Base-by-base conservation (phyloP, 1,140 invertebrate genomes). In the Nephila pilipes region DNA sequence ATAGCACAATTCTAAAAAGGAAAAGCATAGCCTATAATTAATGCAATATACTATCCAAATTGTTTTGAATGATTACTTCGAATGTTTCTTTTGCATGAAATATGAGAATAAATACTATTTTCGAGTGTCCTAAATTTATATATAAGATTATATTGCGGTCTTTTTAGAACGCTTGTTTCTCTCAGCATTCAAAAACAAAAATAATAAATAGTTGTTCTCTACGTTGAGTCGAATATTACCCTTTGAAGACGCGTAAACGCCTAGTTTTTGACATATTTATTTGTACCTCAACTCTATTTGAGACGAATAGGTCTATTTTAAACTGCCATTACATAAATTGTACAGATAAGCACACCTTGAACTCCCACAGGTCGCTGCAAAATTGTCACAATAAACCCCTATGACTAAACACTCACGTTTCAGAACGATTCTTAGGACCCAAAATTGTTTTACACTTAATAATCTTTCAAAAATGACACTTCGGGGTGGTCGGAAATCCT, bases 181-280 rank as follows among this genome's bases (percentile, higher is more conserved):
- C 6, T 60, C 20, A 1, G 4, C 22, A 0, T 60, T 60, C 20
- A 60, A 60, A 60, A 60, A 0, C 58, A 20, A 60, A 58, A 20
- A 22, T 20, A 20, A 58, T 58, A n/a, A n/a, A 16, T 58, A 16
- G 2, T 60, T 2, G 12, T 60, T 60, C 5, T 20, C 3, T 18
- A 60, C 16, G 22, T 5, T 22, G 18, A 60, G 8, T 20, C 58
- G 18, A 60, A 60, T 20, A 60, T 18, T 20, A 60, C 58, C 22
- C 18, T 60, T 60, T 60, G 4, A 4, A 60, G 16, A 60, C 18
- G 12, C 22, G 58, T 60, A 18, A 60, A 60, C 58, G 58, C 58
- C 58, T 60, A 60, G 58, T 22, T 60, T 60, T 60, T 60, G 58
- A 60, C 58, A 60, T 60, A 60, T 60, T 60, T 60, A 60, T 60